These are phyloP conservation scores for Andrena camellia DNA, from an alignment of 2,888 invertebrate genomes.

Conservation along the genomic window DNA sequence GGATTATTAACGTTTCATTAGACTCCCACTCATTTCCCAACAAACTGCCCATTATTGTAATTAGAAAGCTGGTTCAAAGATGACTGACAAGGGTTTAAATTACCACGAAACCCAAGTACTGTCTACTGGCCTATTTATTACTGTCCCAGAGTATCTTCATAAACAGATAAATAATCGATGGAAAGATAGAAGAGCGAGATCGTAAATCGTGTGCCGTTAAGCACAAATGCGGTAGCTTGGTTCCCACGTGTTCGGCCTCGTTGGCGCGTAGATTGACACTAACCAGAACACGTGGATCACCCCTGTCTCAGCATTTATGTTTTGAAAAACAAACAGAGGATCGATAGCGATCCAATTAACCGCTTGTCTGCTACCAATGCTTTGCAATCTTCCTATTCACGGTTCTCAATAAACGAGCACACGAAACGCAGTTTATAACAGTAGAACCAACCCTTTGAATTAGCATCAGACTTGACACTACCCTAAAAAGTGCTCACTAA, in stretches of 20 bases:
- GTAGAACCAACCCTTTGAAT: conserved; percentile 18
- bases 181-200: not conserved
- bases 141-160: no score
- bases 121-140: not conserved
- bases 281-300: conserved; percentile 75
- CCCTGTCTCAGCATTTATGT: conserved; percentile 74
- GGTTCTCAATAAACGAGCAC: conserved; percentile 52
- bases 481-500: no score
- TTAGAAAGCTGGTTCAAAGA: no score
- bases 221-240: conserved; percentile 25
- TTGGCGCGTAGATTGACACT: conserved; percentile 70
- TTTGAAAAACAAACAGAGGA: conserved; percentile 77
- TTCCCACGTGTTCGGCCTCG: conserved; percentile 43
- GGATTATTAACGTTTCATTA: no score
- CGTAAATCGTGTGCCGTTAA: conserved; percentile 6
- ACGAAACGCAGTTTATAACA: conserved; percentile 2
- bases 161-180: not conserved
- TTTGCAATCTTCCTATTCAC: conserved; percentile 28
- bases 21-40: no score
- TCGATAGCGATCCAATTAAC: conserved; percentile 70
- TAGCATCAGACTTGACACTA: not conserved
- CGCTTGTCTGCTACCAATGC: conserved; percentile 38
- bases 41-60: no score
- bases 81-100: no score
- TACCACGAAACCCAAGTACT: not conserved